Percentiles rank a stretch among this genome's conserved stretches.
Evolutionary conservation across 2,113 vertebrate genomes (phyloP).

Genomic region (Ramphastos sulfuratus): DNA sequence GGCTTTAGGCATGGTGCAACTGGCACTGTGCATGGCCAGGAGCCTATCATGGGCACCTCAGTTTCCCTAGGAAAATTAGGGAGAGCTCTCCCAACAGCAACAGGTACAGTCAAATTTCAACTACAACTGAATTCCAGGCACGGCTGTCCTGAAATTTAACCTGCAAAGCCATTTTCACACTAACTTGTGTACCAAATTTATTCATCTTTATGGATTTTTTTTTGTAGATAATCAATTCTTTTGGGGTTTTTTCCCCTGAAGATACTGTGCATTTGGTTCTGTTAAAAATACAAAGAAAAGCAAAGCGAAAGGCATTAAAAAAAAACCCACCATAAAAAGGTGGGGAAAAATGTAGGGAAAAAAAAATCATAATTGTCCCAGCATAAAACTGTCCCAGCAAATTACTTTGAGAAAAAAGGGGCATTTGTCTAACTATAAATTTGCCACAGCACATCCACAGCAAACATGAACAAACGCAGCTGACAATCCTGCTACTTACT

Average conservation of each 20-base stretch:
- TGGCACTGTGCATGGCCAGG: fast-evolving
- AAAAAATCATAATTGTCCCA: not conserved
- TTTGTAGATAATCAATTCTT: not conserved
- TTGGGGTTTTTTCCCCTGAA: not conserved
- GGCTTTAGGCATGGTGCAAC: not conserved
- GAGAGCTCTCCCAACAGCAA: fast-evolving
- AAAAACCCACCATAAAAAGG: not conserved
- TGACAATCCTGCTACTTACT: not conserved
- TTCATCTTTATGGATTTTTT: not conserved
- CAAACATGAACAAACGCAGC: not conserved
- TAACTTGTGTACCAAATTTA: not conserved
- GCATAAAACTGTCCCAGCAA: not conserved
- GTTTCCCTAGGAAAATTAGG: not conserved
- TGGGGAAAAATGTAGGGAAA: not conserved
- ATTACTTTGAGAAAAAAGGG: not conserved
- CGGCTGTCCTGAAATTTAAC: not conserved
- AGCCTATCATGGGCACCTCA: fast-evolving
- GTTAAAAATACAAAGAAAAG: not conserved
- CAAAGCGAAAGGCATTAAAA: not conserved
- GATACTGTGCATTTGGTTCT: fast-evolving
- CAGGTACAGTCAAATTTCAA: not conserved
- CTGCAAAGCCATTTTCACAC: not conserved
- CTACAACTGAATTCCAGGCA: not conserved
- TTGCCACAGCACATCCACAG: not conserved
- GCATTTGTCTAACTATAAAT: not conserved